Evolutionary conservation across 2,888 invertebrate species (phyloP), one percentile per base, ranked within the genome.

Genomic region (Matsumyia berberina): DNA sequence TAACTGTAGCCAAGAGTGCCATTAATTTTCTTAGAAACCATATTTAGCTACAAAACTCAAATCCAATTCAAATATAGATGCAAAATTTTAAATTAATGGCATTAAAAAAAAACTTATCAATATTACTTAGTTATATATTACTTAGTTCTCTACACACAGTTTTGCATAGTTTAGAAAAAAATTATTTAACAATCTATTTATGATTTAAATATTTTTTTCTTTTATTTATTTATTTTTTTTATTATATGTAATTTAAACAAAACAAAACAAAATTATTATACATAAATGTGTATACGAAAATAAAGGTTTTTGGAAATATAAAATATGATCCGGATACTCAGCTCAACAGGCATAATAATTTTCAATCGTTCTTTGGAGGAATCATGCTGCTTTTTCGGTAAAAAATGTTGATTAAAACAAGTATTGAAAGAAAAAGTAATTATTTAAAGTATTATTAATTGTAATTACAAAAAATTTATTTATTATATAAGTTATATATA

Each of bases 291-390:
- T 87, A 83, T 85, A 86, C 80, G 81, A 89, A 89, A 86, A 81
- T 88, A 88, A 94, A 97, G 97, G 96, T 97, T 92, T 98, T 98
- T 93, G 97, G 97, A 93, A 98, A 97, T 94, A 96, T 98, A 93
- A 94, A 94, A 93, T 94, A 96, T 93, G 95, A 96, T 93, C 95
- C 96, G 91, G 95, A 94, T 91, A 94, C 95, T 90, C 95, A 96
- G 92, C 96, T 98, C 93, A 97, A 96, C 94, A 94, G 97, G 91
- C 97, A 98, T 94, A 98, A 97, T 95, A 97, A 98, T 95, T 97
- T 98, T 94, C 95, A 96, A 93, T 95, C 96, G 91, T 98, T 97
- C 94, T 95, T 96, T 93, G 95, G 96, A 93, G 96, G 96, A 92
- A 94, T 98, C 92, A 95, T 97, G 94, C 95, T 98, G 91, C 95